Conservation (phyloP, 2,797 vertebrate genomes). For the Manis javanica region DNA sequence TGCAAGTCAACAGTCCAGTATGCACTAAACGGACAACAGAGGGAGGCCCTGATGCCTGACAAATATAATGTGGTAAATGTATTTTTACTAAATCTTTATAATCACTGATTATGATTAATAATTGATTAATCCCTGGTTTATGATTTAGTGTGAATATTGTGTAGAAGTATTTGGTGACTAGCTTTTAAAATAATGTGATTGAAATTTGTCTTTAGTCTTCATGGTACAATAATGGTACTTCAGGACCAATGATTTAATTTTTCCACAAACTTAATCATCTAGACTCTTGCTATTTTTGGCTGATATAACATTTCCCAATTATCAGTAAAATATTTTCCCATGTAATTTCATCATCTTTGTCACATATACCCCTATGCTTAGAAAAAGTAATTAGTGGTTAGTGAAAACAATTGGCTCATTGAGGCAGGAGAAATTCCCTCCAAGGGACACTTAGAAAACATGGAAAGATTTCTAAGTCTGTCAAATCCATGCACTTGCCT, state of each 20-base stretch:
- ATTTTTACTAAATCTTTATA: constrained; percentile 1
- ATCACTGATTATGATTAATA: not conserved
- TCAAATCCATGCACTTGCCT: constrained; percentile 39
- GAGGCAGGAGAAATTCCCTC: constrained; percentile 72
- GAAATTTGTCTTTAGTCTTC: constrained; percentile 52
- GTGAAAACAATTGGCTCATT: constrained; percentile 83
- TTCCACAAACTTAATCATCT: constrained; percentile 65
- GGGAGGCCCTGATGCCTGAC: not conserved
- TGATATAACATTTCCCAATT: constrained; percentile 77
- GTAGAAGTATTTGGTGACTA: constrained; percentile 29
- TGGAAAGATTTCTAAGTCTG: constrained; percentile 65
- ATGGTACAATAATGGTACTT: constrained; percentile 32
- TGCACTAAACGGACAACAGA: not conserved
- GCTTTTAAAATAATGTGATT: constrained; percentile 51
- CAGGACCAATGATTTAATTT: constrained; percentile 63
- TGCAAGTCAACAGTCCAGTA: not conserved
- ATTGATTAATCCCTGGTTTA: not conserved
- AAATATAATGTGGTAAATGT: not conserved
- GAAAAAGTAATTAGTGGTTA: constrained; percentile 82
- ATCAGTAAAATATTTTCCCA: constrained; percentile 72
- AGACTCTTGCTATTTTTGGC: constrained; percentile 54
- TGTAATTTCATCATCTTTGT: constrained; percentile 80
- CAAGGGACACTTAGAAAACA: constrained; percentile 66
- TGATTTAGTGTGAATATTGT: constrained; percentile 15
- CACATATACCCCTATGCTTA: constrained; percentile 70